A percentile compares a stretch with the other conserved stretches of the same genome.
Conservation (phyloP, 2,888 invertebrate species). For the Himalopsyche kuldschensis region DNA sequence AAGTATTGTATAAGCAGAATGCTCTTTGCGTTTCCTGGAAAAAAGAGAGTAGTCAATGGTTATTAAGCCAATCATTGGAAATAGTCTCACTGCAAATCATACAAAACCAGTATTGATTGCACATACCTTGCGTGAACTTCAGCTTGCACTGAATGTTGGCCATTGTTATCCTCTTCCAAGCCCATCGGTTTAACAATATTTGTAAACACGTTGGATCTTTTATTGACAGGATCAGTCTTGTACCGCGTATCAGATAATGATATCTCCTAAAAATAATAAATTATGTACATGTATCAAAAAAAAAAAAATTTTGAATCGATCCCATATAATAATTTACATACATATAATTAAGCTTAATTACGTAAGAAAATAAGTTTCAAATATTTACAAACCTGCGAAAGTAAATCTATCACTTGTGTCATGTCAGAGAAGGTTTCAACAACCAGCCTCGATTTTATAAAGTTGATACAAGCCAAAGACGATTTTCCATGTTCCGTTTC, state of each 20-base stretch:
- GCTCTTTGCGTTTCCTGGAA: slow-evolving; percentile 64
- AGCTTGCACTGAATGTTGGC: slow-evolving; percentile 67
- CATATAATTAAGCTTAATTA: background rate
- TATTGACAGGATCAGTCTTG: slow-evolving; percentile 66
- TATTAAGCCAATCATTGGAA: background rate
- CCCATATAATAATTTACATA: background rate
- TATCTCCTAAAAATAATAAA: slow-evolving; percentile 60
- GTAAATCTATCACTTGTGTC: slow-evolving; percentile 88
- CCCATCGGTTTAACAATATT: slow-evolving; percentile 83
- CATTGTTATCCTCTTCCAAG: slow-evolving; percentile 49
- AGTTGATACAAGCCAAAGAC: slow-evolving; percentile 84
- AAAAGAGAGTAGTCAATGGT: background rate
- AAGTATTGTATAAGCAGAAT: slow-evolving; percentile 81
- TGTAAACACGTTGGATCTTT: slow-evolving; percentile 82
- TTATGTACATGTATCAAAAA: background rate
- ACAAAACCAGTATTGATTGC: background rate
- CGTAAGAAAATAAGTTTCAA: too few relatives aligned
- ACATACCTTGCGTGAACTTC: slow-evolving; percentile 68
- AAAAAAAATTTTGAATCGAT: background rate
- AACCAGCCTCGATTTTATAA: slow-evolving; percentile 84
- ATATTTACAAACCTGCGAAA: slow-evolving; percentile 70
- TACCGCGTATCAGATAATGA: slow-evolving; percentile 77
- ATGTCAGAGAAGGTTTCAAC: slow-evolving; percentile 86
- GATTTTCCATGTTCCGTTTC: slow-evolving; percentile 60
- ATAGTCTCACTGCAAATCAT: background rate